Base-by-base conservation (phyloP, 2,113 vertebrate species). In the Hyperoodon ampullatus region DNA sequence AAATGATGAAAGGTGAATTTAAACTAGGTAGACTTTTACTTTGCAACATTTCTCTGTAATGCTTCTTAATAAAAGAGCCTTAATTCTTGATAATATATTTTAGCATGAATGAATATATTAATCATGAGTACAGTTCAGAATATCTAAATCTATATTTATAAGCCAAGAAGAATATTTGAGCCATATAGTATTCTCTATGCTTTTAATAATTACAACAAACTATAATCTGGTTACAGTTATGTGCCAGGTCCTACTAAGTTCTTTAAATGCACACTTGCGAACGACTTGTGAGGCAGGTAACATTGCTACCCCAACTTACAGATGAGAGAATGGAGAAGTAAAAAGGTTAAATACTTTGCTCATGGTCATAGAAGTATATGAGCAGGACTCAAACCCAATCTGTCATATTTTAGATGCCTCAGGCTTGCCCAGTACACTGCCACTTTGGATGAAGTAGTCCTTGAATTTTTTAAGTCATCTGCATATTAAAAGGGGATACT, bases 361-460 rank as follows among this genome's bases (percentile, higher is more conserved):
- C 24, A 39, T 26, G 6, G 15, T 60, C 1, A 68, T 72, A 89
- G 47, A 86, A 47, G 44, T 65, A n/a, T 30, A 1, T 53, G 7
- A 68, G 9, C 12, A 68, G 4, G 9, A 61, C 12, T 71, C 13
- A 81, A 42, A 47, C 1, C 23, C 13, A 44, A 9, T 0, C 8
- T 26, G 0, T 5, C 12, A 39, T 50, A 15, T 16, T 61, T 23
- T 10, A 24, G 21, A 5, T 88, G 13, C 0, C 1, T 35, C 16
- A 7, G 9, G 0, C 19, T 71, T 65, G 50, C 6, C 6, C 42
- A 39, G 1, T 23, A 26, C 8, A 33, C 10, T 35, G 42, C 12
- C n/a, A 50, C 30, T 71, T 39, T 19, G 23, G 28, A 18, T 28
- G 2, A 63, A 35, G 4, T 21, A 2, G 2, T 63, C 15, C 18